phyloP scores from a whole-genome alignment of 2,888 invertebrate genomes.

The Actias luna region DNA sequence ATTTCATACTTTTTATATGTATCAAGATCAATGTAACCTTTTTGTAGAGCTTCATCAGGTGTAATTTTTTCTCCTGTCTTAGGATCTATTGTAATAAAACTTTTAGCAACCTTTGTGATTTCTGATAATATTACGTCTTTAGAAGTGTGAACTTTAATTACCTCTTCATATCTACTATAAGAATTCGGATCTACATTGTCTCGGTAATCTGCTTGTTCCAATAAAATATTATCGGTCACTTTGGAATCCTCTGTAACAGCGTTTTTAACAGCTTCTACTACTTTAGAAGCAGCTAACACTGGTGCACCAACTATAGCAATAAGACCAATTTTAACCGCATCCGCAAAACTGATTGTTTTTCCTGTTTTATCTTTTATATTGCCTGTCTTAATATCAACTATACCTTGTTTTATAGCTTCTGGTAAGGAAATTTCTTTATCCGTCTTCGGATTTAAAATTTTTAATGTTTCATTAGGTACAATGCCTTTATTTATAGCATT shows the following conservation, averaged over 20 bases:
- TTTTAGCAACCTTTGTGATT: constrained; percentile 84
- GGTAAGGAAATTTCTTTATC: constrained; percentile 86
- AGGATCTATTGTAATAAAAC: constrained; percentile 85
- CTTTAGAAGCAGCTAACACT: constrained; percentile 85
- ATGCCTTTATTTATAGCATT: constrained; percentile 88
- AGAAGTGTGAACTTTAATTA: constrained; percentile 33
- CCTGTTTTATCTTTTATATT: constrained; percentile 85
- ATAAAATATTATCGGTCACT: constrained; percentile 86
- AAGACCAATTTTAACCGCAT: constrained; percentile 89
- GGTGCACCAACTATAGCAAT: constrained; percentile 89
- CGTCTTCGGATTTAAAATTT: constrained; percentile 86
- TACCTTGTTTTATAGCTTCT: constrained; percentile 89
- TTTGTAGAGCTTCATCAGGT: constrained; percentile 86
- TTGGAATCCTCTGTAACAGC: constrained; percentile 84
- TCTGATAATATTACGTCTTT: constrained; percentile 82
- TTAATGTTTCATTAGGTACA: constrained; percentile 84
- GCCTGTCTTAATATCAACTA: constrained; percentile 87
- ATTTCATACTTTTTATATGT: constrained; percentile 46
- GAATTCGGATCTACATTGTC: constrained; percentile 82
- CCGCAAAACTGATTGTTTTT: constrained; percentile 85
- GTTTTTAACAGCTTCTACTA: constrained; percentile 83
- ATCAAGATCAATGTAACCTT: constrained; percentile 83
- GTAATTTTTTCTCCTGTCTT: constrained; percentile 87
- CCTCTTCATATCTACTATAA: constrained; percentile 44
- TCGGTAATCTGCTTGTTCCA: constrained; percentile 86